A percentile compares a stretch with the other conserved stretches of the same genome.
phyloP scores from a whole-genome alignment of 1,140 invertebrate genomes.

The Drosophila seguyi region DNA sequence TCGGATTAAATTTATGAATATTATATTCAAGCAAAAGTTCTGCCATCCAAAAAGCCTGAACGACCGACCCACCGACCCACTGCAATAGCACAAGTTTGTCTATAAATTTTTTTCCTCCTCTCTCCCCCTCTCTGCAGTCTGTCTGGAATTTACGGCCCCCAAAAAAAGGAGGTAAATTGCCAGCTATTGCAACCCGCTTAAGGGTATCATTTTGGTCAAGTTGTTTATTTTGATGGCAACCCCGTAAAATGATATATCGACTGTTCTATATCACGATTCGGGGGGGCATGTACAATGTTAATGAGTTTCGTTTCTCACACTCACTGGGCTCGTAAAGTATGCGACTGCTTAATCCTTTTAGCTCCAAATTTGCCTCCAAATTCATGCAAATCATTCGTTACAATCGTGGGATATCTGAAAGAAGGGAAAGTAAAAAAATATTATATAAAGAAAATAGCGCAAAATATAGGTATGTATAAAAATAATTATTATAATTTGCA shows the following conservation, averaged over 20 bases:
- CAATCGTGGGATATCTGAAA: slow-evolving; percentile 37
- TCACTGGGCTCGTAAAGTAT: slow-evolving; percentile 58
- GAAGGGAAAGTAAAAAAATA: neutral
- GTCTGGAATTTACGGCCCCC: slow-evolving; percentile 51
- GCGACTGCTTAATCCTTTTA: slow-evolving; percentile 50
- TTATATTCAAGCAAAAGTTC: slow-evolving; percentile 70
- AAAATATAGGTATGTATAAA: neutral
- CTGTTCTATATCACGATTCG: slow-evolving; percentile 26
- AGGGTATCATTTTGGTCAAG: slow-evolving; percentile 66
- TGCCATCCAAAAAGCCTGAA: slow-evolving; percentile 29
- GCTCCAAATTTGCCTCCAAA: slow-evolving; percentile 45
- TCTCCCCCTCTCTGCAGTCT: slow-evolving; percentile 2
- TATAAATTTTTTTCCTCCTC: slow-evolving; percentile 60
- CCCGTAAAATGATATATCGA: slow-evolving; percentile 67
- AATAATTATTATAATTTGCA: neutral
- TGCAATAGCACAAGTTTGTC: slow-evolving; percentile 62
- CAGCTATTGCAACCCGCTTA: slow-evolving; percentile 65
- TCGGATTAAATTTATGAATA: slow-evolving; percentile 82
- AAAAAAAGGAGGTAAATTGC: slow-evolving; percentile 43
- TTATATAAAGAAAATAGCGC: too few relatives aligned
- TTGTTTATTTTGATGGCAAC: slow-evolving; percentile 60
- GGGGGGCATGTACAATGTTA: slow-evolving; percentile 22
- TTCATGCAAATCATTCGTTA: slow-evolving; percentile 59
- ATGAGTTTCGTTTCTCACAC: slow-evolving; percentile 43
- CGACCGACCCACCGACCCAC: slow-evolving; percentile 7